These are phyloP conservation scores for Cephalopterus ornatus DNA, from an alignment of 2,113 vertebrate genomes.

Conservation along the genomic window DNA sequence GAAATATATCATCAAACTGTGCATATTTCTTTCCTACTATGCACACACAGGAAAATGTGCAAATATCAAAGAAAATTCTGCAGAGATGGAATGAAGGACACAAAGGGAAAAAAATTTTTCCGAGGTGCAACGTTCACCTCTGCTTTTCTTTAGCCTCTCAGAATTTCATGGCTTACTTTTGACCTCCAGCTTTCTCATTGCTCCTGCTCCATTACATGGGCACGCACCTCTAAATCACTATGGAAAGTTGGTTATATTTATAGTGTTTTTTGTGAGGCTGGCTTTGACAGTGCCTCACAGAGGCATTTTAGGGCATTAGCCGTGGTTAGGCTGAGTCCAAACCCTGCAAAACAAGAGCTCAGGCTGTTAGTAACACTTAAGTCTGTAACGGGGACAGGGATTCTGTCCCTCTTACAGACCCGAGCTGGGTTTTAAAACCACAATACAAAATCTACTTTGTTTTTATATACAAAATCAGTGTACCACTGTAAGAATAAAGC, in stretches of 20 bases:
- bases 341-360: not conserved
- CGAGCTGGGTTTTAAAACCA: not conserved
- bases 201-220: not conserved
- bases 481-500: not conserved
- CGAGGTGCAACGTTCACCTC: not conserved
- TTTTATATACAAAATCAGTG: not conserved
- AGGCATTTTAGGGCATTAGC: not conserved
- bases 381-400: no score
- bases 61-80: not conserved
- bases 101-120: not conserved
- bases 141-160: not conserved
- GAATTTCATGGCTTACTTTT: not conserved
- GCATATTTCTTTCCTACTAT: not conserved
- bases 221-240: not conserved
- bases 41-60: not conserved
- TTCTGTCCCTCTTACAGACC: not conserved
- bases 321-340: not conserved
- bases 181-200: not conserved
- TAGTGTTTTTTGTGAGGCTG: not conserved
- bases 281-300: not conserved
- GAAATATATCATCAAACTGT: not conserved
- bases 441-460: not conserved
- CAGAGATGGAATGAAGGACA: not conserved
- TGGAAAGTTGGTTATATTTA: not conserved
- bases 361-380: not conserved